A percentile compares a stretch with the other conserved stretches of the same genome.
Conservation (phyloP, 2,888 invertebrate species). For the Dicycla oo region DNA sequence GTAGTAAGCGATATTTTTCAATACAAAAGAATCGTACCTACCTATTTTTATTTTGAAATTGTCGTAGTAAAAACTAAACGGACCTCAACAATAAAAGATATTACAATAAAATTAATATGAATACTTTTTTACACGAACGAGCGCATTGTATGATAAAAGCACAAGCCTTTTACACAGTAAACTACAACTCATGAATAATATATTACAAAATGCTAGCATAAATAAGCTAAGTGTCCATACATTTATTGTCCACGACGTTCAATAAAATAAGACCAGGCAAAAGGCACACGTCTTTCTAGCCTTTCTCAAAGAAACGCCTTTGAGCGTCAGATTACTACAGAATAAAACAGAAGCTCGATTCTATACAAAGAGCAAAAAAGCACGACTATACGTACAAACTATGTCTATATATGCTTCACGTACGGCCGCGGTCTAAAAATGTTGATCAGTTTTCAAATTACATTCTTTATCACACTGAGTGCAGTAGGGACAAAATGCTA, state of each 20-base stretch:
- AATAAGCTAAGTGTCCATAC: background rate
- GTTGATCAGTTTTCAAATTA: no score
- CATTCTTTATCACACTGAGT: no score
- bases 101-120: background rate
- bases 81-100: background rate
- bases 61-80: background rate
- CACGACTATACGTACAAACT: no score
- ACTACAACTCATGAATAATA: conserved; percentile 17
- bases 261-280: background rate
- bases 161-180: background rate
- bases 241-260: background rate
- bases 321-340: background rate
- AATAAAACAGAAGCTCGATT: background rate
- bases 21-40: background rate
- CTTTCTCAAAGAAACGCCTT: conserved; percentile 10
- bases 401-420: no score
- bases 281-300: background rate
- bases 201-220: conserved; percentile 5
- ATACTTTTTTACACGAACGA: background rate
- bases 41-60: background rate
- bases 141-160: background rate
- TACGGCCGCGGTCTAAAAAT: no score
- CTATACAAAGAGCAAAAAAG: background rate
- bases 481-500: no score
- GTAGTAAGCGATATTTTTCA: no score